Percentiles rank a stretch among this genome's conserved stretches.
phyloP scores from a whole-genome alignment of 2,113 vertebrate genomes.

The Festucalex cinctus region DNA sequence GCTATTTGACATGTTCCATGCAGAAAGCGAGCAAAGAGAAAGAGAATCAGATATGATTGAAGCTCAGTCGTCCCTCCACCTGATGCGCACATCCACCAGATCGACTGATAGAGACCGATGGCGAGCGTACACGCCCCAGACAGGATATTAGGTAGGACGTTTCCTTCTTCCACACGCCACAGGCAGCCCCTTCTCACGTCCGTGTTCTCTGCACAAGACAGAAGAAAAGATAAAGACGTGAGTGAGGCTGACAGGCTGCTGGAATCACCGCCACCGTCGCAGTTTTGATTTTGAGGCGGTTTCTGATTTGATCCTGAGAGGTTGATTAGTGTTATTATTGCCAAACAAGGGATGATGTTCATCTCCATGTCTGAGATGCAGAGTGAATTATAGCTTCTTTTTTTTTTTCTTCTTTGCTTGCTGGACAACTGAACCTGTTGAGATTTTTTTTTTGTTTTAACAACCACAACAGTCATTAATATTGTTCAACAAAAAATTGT shows the following conservation, averaged over 20 bases:
- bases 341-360: slow-evolving; percentile 24
- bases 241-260: slow-evolving; percentile 60
- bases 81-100: slow-evolving; percentile 48
- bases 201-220: slow-evolving; percentile 50
- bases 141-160: slow-evolving; percentile 72
- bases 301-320: slow-evolving; percentile 60
- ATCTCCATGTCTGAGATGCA: slow-evolving; percentile 27
- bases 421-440: neutral
- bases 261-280: slow-evolving; percentile 36
- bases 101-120: slow-evolving; percentile 61
- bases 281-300: slow-evolving; percentile 48
- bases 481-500: too few species aligned
- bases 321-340: slow-evolving; percentile 35
- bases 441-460: neutral
- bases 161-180: slow-evolving; percentile 58
- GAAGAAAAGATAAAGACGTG: slow-evolving; percentile 64
- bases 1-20: slow-evolving; percentile 45
- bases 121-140: slow-evolving; percentile 46
- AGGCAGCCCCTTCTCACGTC: slow-evolving; percentile 50
- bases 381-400: slow-evolving; percentile 26
- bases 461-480: too few species aligned
- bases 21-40: slow-evolving; percentile 34
- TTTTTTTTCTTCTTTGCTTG: slow-evolving; percentile 22
- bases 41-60: slow-evolving; percentile 61
- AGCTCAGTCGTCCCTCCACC: slow-evolving; percentile 34